Evolutionary conservation across 2,888 invertebrate species (phyloP).

Genomic region (Stenodema calcarata): DNA sequence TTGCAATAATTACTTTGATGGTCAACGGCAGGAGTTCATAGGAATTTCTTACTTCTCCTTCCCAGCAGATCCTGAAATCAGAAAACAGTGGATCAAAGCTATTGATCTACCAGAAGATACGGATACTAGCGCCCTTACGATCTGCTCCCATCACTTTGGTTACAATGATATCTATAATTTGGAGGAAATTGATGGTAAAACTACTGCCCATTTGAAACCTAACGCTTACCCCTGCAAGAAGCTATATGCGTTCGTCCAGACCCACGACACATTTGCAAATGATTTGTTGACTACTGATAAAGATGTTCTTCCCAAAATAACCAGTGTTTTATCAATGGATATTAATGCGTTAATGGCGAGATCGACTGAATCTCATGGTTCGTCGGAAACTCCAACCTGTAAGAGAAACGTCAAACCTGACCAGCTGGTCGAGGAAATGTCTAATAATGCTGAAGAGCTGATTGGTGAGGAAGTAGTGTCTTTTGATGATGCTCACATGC

Average conservation of each 20-base stretch:
- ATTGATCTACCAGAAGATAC: neutral
- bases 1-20: constrained; percentile 43
- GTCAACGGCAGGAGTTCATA: constrained; percentile 1
- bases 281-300: neutral
- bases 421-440: neutral
- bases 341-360: neutral
- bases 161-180: neutral
- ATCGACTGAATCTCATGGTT: neutral
- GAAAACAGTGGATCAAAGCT: constrained; percentile 13
- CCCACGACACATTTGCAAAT: no score
- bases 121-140: neutral
- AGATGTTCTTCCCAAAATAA: neutral
- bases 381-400: no score
- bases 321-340: neutral
- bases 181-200: neutral
- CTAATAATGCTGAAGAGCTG: neutral
- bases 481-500: neutral
- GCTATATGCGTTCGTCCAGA: neutral
- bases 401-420: neutral
- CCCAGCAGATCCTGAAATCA: constrained; percentile 6
- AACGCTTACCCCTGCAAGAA: neutral
- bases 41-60: constrained; percentile 33
- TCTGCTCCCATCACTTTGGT: constrained; percentile 27
- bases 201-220: neutral
- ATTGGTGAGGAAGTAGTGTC: neutral